phyloP scores from a whole-genome alignment of 1,140 invertebrate genomes.

The Hylaeus volcanicus region DNA sequence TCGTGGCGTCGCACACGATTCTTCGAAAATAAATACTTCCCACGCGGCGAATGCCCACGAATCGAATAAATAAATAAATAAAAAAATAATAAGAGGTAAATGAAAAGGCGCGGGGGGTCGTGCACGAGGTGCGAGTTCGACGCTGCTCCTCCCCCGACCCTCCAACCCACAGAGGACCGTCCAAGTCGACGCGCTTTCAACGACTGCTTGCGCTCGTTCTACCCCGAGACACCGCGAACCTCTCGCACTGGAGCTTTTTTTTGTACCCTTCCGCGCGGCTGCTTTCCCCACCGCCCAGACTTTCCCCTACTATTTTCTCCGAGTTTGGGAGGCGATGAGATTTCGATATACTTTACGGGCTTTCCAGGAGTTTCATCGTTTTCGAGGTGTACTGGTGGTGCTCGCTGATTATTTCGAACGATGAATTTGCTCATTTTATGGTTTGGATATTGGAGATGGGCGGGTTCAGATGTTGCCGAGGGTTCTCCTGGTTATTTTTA shows the following conservation, averaged over 20 bases:
- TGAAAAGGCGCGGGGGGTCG: no score
- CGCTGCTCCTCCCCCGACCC: conserved; percentile 3
- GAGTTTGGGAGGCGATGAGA: background rate
- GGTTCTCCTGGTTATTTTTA: no score
- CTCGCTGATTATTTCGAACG: no score
- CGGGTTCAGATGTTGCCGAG: no score
- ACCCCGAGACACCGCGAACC: conserved; percentile 38
- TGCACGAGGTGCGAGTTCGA: background rate
- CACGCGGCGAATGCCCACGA: background rate
- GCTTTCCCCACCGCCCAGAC: conserved; percentile 39
- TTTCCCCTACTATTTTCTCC: conserved; percentile 36
- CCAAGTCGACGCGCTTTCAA: conserved; percentile 44
- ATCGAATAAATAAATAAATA: conserved; percentile 60
- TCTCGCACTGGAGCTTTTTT: conserved; percentile 40
- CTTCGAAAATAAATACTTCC: background rate
- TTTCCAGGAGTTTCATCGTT: background rate
- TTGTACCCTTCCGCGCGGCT: background rate
- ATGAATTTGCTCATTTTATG: no score
- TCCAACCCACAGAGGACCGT: conserved; percentile 39
- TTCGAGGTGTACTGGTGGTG: background rate
- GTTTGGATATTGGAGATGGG: no score
- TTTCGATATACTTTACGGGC: background rate
- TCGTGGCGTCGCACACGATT: background rate
- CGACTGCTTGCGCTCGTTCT: conserved; percentile 53
- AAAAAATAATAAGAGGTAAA: background rate